These are phyloP conservation scores for Abramis brama DNA, from an alignment of 2,113 vertebrate genomes.

Conservation along the genomic window DNA sequence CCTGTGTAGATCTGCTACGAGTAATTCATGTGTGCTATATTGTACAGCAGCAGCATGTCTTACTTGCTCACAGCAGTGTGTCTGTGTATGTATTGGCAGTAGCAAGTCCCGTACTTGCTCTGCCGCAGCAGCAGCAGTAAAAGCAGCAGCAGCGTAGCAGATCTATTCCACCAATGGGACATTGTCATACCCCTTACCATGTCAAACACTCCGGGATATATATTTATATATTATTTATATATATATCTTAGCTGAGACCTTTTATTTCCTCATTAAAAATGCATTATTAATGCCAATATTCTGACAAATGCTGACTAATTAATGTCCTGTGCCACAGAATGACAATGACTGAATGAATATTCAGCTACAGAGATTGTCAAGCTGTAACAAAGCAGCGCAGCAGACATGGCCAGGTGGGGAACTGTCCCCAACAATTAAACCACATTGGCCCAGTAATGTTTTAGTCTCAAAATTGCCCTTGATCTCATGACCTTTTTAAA, in stretches of 20 bases:
- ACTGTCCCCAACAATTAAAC: slow-evolving; percentile 50
- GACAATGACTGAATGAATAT: slow-evolving; percentile 18
- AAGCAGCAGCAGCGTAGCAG: no score
- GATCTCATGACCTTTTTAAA: slow-evolving; percentile 42
- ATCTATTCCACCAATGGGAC: no score
- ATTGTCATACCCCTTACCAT: no score
- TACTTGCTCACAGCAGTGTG: no score
- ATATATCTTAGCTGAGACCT: slow-evolving; percentile 17
- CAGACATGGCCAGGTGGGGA: slow-evolving; percentile 35
- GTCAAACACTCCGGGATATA: no score
- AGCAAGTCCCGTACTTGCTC: no score
- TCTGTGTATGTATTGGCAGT: no score
- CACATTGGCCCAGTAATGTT: slow-evolving; percentile 35
- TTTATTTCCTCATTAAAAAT: slow-evolving; percentile 20
- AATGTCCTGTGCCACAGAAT: slow-evolving; percentile 4
- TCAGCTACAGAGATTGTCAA: background rate
- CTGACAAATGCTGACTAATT: slow-evolving; percentile 39
- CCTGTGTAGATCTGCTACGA: no score
- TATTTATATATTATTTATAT: no score
- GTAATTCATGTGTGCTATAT: no score
- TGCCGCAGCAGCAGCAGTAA: no score
- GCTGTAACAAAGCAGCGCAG: slow-evolving; percentile 6
- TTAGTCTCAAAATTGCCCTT: slow-evolving; percentile 48
- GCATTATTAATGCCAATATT: slow-evolving; percentile 31
- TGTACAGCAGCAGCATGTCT: no score